Percentiles rank a stretch among this genome's conserved stretches.
Conservation (phyloP, 2,797 vertebrate genomes). For the Enteromius fasciolatus region DNA sequence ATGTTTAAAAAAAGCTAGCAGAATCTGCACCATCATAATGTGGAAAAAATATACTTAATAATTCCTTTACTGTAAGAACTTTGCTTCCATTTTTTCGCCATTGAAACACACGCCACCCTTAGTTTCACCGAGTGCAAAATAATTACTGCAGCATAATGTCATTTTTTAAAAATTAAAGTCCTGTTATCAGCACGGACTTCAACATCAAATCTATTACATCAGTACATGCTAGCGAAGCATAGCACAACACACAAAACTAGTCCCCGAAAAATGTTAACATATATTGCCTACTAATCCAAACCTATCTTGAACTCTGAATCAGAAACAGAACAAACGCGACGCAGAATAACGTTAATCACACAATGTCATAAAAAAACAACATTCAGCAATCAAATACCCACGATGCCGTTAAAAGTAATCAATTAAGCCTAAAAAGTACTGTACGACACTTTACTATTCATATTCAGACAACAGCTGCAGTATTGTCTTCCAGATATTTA, state of each 20-base stretch:
- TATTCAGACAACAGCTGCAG: neutral
- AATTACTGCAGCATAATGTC: neutral
- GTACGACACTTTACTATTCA: neutral
- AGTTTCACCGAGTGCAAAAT: neutral
- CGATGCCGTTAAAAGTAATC: neutral
- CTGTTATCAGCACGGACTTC: neutral
- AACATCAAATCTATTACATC: neutral
- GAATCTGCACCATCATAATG: neutral
- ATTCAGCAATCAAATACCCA: neutral
- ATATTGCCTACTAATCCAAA: neutral
- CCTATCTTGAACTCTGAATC: neutral
- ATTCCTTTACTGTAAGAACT: neutral
- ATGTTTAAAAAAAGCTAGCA: too few species aligned
- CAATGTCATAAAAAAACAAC: neutral
- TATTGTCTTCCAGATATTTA: conserved; percentile 17
- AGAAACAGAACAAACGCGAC: neutral
- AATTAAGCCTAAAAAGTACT: neutral
- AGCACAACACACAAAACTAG: neutral
- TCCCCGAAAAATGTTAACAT: neutral
- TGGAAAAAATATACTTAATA: neutral
- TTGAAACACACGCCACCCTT: neutral
- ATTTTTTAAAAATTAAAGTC: neutral
- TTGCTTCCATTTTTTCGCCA: neutral
- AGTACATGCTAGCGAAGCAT: neutral
- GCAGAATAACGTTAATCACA: neutral